A percentile compares a stretch with the other conserved stretches of the same genome.
phyloP scores from a whole-genome alignment of 2,113 vertebrate species.

The Recurvirostra avosetta region DNA sequence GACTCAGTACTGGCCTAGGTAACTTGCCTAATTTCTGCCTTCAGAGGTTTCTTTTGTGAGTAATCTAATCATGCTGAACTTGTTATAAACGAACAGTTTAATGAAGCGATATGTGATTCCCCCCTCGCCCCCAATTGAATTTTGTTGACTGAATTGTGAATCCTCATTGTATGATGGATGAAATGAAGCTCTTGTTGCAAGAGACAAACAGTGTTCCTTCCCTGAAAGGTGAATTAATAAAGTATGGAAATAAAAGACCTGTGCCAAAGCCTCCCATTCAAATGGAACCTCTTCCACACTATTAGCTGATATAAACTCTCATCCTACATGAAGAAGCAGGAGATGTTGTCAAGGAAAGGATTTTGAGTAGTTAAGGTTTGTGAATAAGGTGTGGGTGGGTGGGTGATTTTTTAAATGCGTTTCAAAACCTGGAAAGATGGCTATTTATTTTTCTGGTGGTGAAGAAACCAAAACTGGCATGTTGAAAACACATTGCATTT shows the following conservation, averaged over 20 bases:
- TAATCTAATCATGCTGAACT: background rate
- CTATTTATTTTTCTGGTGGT: background rate
- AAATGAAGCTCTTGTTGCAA: background rate
- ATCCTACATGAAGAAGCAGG: fast-evolving
- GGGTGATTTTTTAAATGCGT: background rate
- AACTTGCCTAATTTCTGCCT: background rate
- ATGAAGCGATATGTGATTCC: background rate
- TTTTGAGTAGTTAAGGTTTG: background rate
- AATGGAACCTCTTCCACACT: background rate
- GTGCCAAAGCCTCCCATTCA: background rate
- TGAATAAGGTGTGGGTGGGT: background rate
- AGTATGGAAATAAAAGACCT: background rate
- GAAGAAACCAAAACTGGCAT: background rate
- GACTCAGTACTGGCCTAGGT: background rate
- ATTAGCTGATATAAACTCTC: background rate
- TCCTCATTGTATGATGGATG: background rate
- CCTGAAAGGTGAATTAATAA: background rate
- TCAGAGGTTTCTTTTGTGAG: background rate
- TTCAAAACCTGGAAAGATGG: background rate
- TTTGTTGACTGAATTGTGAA: background rate
- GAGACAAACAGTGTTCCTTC: background rate
- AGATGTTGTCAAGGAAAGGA: background rate
- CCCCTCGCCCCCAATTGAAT: background rate
- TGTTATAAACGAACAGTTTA: background rate
- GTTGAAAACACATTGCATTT: background rate